Percentiles rank a stretch among this genome's conserved stretches.
phyloP scores from a whole-genome alignment of 2,888 invertebrate genomes.

The Encarsia formosa region DNA sequence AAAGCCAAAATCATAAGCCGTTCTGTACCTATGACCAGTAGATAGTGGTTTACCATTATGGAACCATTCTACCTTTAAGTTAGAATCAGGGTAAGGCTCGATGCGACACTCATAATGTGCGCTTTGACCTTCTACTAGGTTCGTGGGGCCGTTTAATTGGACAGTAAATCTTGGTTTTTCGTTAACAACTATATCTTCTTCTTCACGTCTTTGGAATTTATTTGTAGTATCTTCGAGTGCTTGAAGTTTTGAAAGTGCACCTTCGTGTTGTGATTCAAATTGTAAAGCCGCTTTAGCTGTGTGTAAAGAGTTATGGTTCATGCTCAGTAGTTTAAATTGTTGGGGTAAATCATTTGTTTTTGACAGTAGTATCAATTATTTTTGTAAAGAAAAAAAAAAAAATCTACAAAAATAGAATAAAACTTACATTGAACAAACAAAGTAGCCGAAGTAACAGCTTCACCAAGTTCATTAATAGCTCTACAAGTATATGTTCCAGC shows the following conservation, averaged over 20 bases:
- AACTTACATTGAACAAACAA: conserved; percentile 79
- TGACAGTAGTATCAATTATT: too few relatives aligned
- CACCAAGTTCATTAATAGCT: conserved; percentile 87
- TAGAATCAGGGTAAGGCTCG: conserved; percentile 86
- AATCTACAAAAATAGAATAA: too few relatives aligned
- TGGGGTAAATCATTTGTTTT: too few relatives aligned
- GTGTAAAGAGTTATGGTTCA: too few relatives aligned
- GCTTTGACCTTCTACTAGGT: conserved; percentile 81
- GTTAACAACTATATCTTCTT: conserved; percentile 74
- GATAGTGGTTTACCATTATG: conserved; percentile 86
- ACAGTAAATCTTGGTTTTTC: conserved; percentile 83
- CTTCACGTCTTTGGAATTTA: conserved; percentile 71
- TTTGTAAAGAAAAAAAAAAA: too few relatives aligned
- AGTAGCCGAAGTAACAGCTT: conserved; percentile 92
- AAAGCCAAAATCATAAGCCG: conserved; percentile 94
- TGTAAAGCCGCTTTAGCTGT: conserved; percentile 82
- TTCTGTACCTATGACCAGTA: conserved; percentile 87
- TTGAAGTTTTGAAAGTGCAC: conserved; percentile 80
- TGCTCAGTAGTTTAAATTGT: too few relatives aligned
- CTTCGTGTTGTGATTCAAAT: conserved; percentile 85
- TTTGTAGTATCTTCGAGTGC: conserved; percentile 77
- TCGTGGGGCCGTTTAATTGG: conserved; percentile 80
- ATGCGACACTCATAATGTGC: conserved; percentile 91
- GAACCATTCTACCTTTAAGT: conserved; percentile 88
- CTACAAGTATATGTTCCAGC: conserved; percentile 95